Evolutionary conservation across 2,888 invertebrate species (phyloP), one percentile per base, ranked within the genome.

Genomic region (Morpho achilles): DNA sequence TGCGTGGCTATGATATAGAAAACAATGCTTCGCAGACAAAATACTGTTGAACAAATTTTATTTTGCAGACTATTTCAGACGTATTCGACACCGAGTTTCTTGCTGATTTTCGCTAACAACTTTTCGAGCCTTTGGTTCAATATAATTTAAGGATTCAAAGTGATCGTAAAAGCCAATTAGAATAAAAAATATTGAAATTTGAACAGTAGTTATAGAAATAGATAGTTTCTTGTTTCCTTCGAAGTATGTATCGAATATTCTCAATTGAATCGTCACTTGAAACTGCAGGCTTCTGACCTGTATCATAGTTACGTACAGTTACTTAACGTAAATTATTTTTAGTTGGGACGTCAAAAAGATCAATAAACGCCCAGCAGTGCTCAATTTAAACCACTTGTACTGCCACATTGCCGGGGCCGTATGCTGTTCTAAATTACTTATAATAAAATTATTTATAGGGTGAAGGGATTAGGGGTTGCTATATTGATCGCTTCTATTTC

Each of bases 351-450:
- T 62, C 51, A 52, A 61, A 63, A 61, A 60, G 58, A 65, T 58
- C 61, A 60, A 63, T 61, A 60, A 60, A 51, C 52, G 50, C 46
- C 58, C 53, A 53, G 61, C 57, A 51, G 46, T 53, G 59, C 55
- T 65, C 60, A 61, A 63, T 58, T 58, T 53, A 44, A 58, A 59
- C 49, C 61, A 65, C 65, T 65, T 59, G 59, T 62, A 59, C 40
- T 48, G 59, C 56, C 65, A 63, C 62, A 60, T 62, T 60, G 62
- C 62, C 60, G 53, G 50, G 43, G 62, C 62, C 60, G 53, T 53
- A 47, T 32, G 43, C 50, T 48, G 45, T 54, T 56, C 56, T 58
- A 56, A 58, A 59, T 60, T 60, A 60, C 58, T 51, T 51, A 45
- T 48, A 63, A 60, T 60, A 63, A 56, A 63, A 45, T 48, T 63